A percentile compares a stretch with the other conserved stretches of the same genome.
Conservation (phyloP, 1,140 invertebrate species). For the Eupristina koningsbergeri region DNA sequence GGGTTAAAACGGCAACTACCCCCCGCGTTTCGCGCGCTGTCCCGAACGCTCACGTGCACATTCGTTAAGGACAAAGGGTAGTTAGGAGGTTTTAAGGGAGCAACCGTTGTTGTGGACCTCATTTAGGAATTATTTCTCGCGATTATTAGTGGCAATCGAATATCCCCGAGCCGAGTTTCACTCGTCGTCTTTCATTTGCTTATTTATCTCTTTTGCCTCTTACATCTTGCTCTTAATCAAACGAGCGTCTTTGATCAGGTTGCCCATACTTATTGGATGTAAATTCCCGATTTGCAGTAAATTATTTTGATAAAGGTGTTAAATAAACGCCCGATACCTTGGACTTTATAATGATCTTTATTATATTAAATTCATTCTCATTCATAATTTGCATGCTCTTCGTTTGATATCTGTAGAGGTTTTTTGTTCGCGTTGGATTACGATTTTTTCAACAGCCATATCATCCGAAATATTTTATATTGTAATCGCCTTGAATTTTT, state of each 20-base stretch:
- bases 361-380: too few species aligned
- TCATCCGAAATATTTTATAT: not conserved
- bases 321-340: too few species aligned
- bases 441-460: not conserved
- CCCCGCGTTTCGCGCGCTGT: slow-evolving; percentile 25
- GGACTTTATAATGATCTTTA: too few species aligned
- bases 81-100: slow-evolving; percentile 59
- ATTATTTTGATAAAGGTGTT: too few species aligned
- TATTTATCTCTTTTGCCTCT: not conserved
- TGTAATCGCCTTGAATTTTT: slow-evolving; percentile 13
- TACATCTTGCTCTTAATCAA: too few species aligned
- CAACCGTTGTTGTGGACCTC: not conserved
- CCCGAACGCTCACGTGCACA: slow-evolving; percentile 53
- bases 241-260: too few species aligned
- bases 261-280: not conserved
- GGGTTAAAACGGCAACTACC: slow-evolving; percentile 68
- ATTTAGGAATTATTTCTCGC: slow-evolving; percentile 41
- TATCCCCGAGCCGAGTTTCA: not conserved
- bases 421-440: too few species aligned
- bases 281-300: too few species aligned
- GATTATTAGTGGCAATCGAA: slow-evolving; percentile 50
- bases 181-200: not conserved
- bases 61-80: slow-evolving; percentile 67
- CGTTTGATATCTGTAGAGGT: too few species aligned
- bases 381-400: too few species aligned